Evolutionary conservation across 2,888 invertebrate genomes (phyloP).

Genomic region (Dasysyrphus albostriatus): DNA sequence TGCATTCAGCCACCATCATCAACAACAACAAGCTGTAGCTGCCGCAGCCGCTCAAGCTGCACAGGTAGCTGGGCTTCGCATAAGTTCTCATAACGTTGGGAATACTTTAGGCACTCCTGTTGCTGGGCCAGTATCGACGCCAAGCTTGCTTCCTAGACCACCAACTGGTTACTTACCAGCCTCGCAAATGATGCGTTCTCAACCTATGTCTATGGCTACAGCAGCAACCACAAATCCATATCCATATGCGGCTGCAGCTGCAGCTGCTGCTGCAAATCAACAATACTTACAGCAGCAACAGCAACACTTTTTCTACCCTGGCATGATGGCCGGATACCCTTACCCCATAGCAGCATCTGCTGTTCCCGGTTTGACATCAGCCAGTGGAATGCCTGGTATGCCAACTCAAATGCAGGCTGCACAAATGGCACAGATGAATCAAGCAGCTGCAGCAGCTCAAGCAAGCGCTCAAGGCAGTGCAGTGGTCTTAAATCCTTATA

Average conservation of each 20-base stretch:
- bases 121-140: slow-evolving; percentile 66
- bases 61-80: slow-evolving; percentile 66
- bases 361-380: slow-evolving; percentile 78
- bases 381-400: slow-evolving; percentile 80
- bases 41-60: slow-evolving; percentile 77
- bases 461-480: slow-evolving; percentile 79
- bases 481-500: slow-evolving; percentile 91
- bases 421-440: slow-evolving; percentile 75
- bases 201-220: slow-evolving; percentile 75
- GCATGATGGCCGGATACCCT: slow-evolving; percentile 85
- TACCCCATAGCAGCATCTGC: slow-evolving; percentile 84
- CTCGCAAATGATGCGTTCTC: slow-evolving; percentile 74
- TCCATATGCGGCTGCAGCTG: slow-evolving; percentile 73
- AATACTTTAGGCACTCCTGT: slow-evolving; percentile 77
- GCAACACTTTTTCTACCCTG: slow-evolving; percentile 83
- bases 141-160: slow-evolving; percentile 76
- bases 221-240: slow-evolving; percentile 78
- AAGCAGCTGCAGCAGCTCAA: slow-evolving; percentile 78
- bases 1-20: slow-evolving; percentile 75
- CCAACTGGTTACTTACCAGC: slow-evolving; percentile 77
- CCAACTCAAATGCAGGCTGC: slow-evolving; percentile 80
- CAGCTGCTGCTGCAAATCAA: slow-evolving; percentile 77
- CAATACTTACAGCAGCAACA: slow-evolving; percentile 79
- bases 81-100: slow-evolving; percentile 54
- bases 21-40: slow-evolving; percentile 77